Evolutionary conservation across 1,140 invertebrate species (phyloP).

Genomic region (Ceratina japonica): DNA sequence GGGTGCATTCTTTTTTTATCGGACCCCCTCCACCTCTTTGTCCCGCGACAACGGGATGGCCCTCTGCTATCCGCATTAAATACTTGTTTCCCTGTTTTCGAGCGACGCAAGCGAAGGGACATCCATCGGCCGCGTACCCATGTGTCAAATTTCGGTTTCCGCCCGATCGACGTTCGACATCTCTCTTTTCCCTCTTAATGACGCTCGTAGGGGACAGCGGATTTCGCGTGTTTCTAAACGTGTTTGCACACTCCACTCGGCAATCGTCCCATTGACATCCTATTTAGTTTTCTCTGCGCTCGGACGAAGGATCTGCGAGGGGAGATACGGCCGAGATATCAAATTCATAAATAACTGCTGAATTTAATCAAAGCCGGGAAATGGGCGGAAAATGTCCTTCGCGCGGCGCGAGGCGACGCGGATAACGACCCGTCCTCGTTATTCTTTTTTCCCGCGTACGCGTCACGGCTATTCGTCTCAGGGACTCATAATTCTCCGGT

Average conservation of each 20-base stretch:
- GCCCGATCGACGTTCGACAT: neutral
- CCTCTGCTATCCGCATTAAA: conserved; percentile 31
- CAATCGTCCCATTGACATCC: neutral
- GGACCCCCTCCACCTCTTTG: neutral
- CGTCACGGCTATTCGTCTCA: conserved; percentile 38
- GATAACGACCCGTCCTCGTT: conserved; percentile 3
- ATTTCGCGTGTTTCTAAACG: neutral
- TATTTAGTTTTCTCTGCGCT: neutral
- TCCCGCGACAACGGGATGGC: neutral
- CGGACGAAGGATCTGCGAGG: neutral
- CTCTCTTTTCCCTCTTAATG: neutral
- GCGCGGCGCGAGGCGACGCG: neutral
- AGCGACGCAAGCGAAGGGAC: neutral
- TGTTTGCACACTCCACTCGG: neutral
- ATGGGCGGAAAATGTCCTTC: no score
- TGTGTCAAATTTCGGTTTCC: conserved; percentile 11
- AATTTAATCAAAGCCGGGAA: neutral
- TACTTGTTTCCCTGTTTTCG: conserved; percentile 31
- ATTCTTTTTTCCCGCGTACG: neutral
- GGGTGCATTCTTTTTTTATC: conserved; percentile 15
- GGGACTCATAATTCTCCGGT: conserved; percentile 48
- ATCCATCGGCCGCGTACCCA: neutral
- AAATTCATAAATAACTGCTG: neutral
- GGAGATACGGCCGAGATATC: neutral
- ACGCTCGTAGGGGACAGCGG: neutral